phyloP scores from a whole-genome alignment of 2,797 vertebrate genomes.

The Rhinophrynus dorsalis region DNA sequence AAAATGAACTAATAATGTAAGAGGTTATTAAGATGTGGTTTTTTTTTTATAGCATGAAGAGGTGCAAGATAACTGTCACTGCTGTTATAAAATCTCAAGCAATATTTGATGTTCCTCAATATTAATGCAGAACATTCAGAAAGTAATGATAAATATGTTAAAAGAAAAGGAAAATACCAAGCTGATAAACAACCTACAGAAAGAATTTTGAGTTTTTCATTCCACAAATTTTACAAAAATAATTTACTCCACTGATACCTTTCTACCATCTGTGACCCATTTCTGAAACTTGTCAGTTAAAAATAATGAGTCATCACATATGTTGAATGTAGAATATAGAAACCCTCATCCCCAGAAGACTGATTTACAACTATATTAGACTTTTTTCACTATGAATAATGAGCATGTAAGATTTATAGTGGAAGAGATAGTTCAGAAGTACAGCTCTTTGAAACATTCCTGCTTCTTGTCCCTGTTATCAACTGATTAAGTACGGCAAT shows the following conservation, averaged over 20 bases:
- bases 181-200: no score
- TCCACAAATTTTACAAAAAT: not conserved
- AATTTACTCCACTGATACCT: constrained; percentile 1
- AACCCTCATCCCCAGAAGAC: constrained; percentile 5
- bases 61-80: no score
- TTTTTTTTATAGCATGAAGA: no score
- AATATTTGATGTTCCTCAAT: no score
- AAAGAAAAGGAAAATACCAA: no score
- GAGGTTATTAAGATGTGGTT: no score
- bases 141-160: no score
- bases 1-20: no score
- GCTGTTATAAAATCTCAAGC: no score
- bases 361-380: constrained; percentile 27
- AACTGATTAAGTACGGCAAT: constrained; percentile 7
- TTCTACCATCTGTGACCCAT: constrained; percentile 11
- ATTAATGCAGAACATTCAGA: no score
- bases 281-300: constrained; percentile 7
- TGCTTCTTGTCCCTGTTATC: not conserved
- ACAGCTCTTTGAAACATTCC: constrained; percentile 13
- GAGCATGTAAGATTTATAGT: constrained; percentile 24
- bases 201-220: not conserved
- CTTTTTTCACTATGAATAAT: constrained; percentile 26
- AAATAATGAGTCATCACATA: constrained; percentile 39
- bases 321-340: constrained; percentile 30
- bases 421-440: constrained; percentile 8